Base-by-base conservation (phyloP, 2,113 vertebrate species). In the Xenopus laevis region DNA sequence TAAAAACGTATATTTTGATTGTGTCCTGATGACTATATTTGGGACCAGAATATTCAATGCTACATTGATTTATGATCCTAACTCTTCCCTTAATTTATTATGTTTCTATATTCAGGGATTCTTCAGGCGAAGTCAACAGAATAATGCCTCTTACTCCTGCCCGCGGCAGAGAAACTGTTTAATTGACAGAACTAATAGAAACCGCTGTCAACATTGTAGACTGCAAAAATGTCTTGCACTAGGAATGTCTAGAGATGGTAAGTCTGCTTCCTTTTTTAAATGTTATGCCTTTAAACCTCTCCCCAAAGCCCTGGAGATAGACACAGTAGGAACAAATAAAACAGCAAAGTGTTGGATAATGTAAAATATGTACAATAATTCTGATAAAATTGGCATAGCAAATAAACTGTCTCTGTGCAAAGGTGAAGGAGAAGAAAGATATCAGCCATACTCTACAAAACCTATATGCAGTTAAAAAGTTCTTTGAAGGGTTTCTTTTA, bases 191-290 rank as follows among this genome's bases (percentile, higher is more conserved):
- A 99, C 97, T 79, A 99, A 99, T 87, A 94, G 97, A 83, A 99
- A 99, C 86, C 96, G 97, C 80, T 99, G 97, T 92, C 97, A 99
- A 86, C 97, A 99, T 86, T 99, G 97, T 89, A 93, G 97, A 80
- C 94, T 99, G 85, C 97, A 99, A 86, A 99, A 99, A 92, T 99
- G 97, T 92, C 95, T 99, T 79, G 96, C 97, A 82, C 94, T 99
- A 79, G 97, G 97, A 92, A 99, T 99, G 97, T 99, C 97, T 77
- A 89, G 97, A 92, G 97, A 99, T 86, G 97, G 97, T 99, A 87
- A 94, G 93, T 71, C 72, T 17, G 69, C 73, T 70, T 57, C 58
- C 65, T 30, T 68, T n/a, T 13, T 17, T 44, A 58, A 21, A 57
- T 45, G 16, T 6, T 46, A 46, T 57, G 13, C 30, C 61, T 76